A percentile compares a stretch with the other conserved stretches of the same genome.
Evolutionary conservation across 2,888 invertebrate genomes (phyloP).

Genomic region (Dione juno): DNA sequence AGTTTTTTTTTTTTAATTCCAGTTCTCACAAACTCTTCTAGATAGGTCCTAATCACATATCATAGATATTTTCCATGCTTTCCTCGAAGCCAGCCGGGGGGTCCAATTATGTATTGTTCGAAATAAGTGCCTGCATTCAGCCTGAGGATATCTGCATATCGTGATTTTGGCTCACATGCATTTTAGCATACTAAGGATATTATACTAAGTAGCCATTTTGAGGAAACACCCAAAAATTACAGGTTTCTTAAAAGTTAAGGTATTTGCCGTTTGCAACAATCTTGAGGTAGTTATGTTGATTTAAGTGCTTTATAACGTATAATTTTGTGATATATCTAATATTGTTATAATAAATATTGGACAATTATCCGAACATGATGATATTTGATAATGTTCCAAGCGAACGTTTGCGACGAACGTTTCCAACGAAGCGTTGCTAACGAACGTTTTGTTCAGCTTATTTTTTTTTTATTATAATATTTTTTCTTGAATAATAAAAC

Average conservation of each 20-base stretch:
- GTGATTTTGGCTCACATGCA: slow-evolving; percentile 15
- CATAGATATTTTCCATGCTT: slow-evolving; percentile 36
- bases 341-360: slow-evolving; percentile 1
- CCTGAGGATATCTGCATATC: slow-evolving; percentile 6
- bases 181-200: slow-evolving; percentile 30
- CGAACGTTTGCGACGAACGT: no score
- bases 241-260: background rate
- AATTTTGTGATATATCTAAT: slow-evolving; percentile 11
- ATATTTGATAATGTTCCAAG: background rate
- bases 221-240: slow-evolving; percentile 21
- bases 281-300: background rate
- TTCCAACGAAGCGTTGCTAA: no score
- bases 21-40: background rate
- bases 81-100: slow-evolving; percentile 45
- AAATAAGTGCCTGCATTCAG: background rate
- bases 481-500: no score
- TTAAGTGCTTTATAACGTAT: background rate
- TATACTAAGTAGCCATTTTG: slow-evolving; percentile 28
- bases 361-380: background rate
- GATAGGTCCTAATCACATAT: slow-evolving; percentile 33
- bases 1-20: no score
- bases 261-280: slow-evolving; percentile 13
- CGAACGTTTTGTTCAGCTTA: no score
- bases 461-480: no score
- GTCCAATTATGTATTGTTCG: slow-evolving; percentile 52